These are phyloP conservation scores for Fundulus diaphanus DNA, from an alignment of 2,797 vertebrate genomes.

Conservation along the genomic window DNA sequence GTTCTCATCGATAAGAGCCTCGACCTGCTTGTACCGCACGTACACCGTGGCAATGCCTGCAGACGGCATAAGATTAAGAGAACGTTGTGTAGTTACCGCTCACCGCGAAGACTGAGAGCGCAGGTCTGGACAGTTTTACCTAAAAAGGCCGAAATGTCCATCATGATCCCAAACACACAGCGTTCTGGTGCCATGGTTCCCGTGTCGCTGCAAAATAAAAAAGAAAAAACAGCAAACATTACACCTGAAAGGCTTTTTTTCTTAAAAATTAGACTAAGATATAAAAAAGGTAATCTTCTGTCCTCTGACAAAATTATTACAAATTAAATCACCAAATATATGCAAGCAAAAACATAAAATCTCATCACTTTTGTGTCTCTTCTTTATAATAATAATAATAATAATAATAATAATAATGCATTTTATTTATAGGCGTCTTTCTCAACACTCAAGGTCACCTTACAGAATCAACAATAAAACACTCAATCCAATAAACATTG, in stretches of 20 bases:
- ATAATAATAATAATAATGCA: no score
- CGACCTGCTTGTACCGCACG: constrained; percentile 92
- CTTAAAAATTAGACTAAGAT: neutral
- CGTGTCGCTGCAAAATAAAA: constrained; percentile 84
- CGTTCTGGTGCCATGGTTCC: constrained; percentile 89
- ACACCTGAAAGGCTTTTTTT: neutral
- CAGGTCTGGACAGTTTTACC: constrained; percentile 71
- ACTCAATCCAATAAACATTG: no score
- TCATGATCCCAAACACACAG: constrained; percentile 94
- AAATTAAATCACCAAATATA: no score
- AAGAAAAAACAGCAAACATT: constrained; percentile 10
- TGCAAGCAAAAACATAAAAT: no score
- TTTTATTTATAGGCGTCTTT: no score
- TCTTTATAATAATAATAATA: no score
- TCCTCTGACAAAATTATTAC: no score
- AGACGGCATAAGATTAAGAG: neutral
- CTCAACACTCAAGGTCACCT: no score
- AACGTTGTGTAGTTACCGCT: neutral
- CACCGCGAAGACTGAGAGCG: neutral
- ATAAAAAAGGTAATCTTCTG: no score
- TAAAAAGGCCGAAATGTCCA: constrained; percentile 88
- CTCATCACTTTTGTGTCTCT: no score
- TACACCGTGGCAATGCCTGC: constrained; percentile 89
- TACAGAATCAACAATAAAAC: no score
- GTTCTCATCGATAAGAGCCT: constrained; percentile 75